phyloP scores from a whole-genome alignment of 92 coral and sea anemone species.

The Umimayanthus kanabou region DNA sequence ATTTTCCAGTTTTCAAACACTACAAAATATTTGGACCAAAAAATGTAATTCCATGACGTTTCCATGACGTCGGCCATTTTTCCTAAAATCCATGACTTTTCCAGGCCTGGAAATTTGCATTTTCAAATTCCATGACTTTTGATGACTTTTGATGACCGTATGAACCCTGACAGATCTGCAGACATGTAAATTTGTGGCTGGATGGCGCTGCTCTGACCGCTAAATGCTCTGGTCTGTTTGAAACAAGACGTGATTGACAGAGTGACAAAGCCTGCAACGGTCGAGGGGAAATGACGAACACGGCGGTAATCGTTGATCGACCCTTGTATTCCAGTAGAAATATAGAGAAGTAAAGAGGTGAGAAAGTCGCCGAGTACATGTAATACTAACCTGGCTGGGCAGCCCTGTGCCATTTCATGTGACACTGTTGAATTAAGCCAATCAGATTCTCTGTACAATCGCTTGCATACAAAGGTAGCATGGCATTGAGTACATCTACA shows the following conservation, averaged over 20 bases:
- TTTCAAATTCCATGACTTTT: no score
- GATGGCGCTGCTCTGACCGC: not conserved
- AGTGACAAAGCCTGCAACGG: no score
- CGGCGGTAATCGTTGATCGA: not conserved
- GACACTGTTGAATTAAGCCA: slow-evolving; percentile 83
- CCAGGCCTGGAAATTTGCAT: no score
- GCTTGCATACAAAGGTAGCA: slow-evolving; percentile 76
- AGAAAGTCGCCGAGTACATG: not conserved
- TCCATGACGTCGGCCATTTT: no score
- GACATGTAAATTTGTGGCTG: not conserved
- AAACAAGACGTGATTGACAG: not conserved
- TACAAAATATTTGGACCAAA: no score
- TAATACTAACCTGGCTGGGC: slow-evolving; percentile 67
- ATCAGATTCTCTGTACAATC: slow-evolving; percentile 82
- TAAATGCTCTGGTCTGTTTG: not conserved
- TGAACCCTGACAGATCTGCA: no score
- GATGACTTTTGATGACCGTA: no score
- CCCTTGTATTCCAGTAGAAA: not conserved
- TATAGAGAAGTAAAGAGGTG: not conserved
- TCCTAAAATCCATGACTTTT: no score
- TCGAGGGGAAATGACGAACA: no score
- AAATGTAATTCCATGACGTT: no score
- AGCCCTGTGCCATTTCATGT: slow-evolving; percentile 81
- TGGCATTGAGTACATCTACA: slow-evolving; percentile 88
- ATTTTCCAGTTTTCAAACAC: no score